Conservation (phyloP, 2,797 vertebrate species). For the Sebastes iracundus region DNA sequence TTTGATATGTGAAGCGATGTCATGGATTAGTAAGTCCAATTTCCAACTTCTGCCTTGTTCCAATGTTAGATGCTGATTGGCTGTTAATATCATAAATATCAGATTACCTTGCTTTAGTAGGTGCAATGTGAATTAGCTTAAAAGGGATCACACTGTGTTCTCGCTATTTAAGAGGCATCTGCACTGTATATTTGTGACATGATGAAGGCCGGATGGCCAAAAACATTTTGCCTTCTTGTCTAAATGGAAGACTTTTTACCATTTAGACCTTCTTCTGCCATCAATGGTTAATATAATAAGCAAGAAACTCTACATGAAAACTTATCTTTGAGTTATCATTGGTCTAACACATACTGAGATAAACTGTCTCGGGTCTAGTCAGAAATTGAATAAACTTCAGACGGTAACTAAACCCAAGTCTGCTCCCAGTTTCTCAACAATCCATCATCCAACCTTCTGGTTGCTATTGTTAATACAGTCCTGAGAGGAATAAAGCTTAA, state of each 20-base stretch:
- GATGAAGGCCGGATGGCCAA: neutral
- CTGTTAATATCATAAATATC: neutral
- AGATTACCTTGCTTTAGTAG: neutral
- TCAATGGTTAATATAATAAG: neutral
- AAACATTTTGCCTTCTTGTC: neutral
- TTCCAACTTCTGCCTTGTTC: neutral
- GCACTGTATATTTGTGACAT: neutral
- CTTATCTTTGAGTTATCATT: neutral
- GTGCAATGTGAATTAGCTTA: neutral
- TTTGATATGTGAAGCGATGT: neutral
- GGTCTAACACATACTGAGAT: neutral
- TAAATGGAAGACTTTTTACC: neutral
- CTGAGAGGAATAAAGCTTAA: neutral
- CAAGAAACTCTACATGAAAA: neutral
- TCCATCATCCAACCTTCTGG: conserved; percentile 13
- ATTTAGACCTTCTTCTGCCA: neutral
- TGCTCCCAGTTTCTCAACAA: conserved; percentile 8
- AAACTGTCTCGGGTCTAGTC: neutral
- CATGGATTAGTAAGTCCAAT: accelerated
- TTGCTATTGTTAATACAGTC: neutral
- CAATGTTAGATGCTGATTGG: neutral
- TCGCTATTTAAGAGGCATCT: neutral
- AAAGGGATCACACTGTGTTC: neutral
- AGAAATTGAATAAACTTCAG: neutral
- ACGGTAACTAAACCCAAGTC: neutral